A percentile compares a stretch with the other conserved stretches of the same genome.
Conservation (phyloP, 2,797 vertebrate genomes). For the Caiman crocodilus region DNA sequence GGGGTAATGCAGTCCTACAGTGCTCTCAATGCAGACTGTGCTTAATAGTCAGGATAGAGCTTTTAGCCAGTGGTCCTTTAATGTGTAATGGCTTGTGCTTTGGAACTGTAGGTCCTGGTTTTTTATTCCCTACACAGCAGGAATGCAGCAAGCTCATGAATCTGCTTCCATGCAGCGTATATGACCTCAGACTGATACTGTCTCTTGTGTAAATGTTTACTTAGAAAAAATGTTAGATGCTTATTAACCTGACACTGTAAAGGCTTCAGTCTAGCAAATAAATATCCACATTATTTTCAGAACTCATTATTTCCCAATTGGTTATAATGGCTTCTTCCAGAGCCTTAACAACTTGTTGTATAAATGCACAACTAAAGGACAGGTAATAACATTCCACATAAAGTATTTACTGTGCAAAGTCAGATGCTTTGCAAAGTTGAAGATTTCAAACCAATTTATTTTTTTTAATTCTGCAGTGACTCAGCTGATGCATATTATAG, state of each 20-base stretch:
- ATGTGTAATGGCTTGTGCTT: conserved; percentile 31
- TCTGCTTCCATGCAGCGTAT: not conserved
- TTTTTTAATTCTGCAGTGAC: conserved; percentile 33
- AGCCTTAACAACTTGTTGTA: not conserved
- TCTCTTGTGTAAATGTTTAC: conserved; percentile 35
- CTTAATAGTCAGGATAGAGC: conserved; percentile 10
- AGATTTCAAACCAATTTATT: not conserved
- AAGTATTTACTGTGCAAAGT: not conserved
- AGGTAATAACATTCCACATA: not conserved
- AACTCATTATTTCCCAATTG: conserved; percentile 13
- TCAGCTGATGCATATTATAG: not conserved
- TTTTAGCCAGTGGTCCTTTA: conserved; percentile 24
- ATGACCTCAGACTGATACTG: not conserved
- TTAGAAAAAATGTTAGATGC: conserved; percentile 45
- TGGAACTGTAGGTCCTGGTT: conserved; percentile 27
- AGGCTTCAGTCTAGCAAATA: conserved; percentile 57
- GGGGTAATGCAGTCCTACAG: not conserved
- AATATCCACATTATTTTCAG: not conserved
- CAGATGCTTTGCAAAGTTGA: conserved; percentile 5
- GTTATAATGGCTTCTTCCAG: not conserved
- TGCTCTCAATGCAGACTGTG: not conserved
- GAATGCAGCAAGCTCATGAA: not conserved
- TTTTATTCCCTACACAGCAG: conserved; percentile 26
- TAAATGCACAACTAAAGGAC: conserved; percentile 22
- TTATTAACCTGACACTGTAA: conserved; percentile 15